Base-by-base conservation (phyloP, 2,888 invertebrate species). In the Himalopsyche kuldschensis region DNA sequence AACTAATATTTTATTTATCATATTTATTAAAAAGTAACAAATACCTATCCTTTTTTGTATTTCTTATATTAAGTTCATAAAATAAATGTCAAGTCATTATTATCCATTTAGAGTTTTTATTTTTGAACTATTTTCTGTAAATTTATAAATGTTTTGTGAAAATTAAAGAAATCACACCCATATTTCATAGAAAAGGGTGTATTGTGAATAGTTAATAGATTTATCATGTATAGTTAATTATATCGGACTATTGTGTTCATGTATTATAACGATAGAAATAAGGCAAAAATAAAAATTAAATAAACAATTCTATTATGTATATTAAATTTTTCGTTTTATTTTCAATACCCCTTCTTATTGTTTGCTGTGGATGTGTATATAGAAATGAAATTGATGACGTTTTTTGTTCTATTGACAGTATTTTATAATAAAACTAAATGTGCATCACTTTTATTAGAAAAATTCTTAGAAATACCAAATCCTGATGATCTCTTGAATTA, bases 161-260 rank as follows among this genome's bases (percentile, higher is more conserved):
- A 55, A 55, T 55, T 55, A 55, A 55, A 55, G 10, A 55, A 55
- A 55, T 20, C 55, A 20, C 24, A 55, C 55, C 20, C 20, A 24
- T 55, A 20, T 41, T 41, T 41, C 41, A 41, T 55, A 55, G 55
- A n/a, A 75, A 75, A 78, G 3, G 24, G 20, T 78, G 35, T 78
- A 41, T 17, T 41, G 35, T 35, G 46, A 78, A 35, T 78, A 46
- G 78, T 78, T 41, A 20, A 55, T 55, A 55, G 55, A 55, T 55
- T 55, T 55, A 55, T 55, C 55, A 55, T 55, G 55, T 55, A 55
- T n/a, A 78, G 35, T 75, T 30, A 31, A 83, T 35, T 78, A 85
- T 85, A 84, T 85, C 81, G 85, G 81, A 79, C 80, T 84, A 78
- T 82, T 85, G 85, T 85, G 85, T 85, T 85, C 85, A 85, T 85